A percentile compares a stretch with the other conserved stretches of the same genome.
These are phyloP conservation scores for Andrena minutula DNA, from an alignment of 2,888 invertebrate species.

Conservation along the genomic window DNA sequence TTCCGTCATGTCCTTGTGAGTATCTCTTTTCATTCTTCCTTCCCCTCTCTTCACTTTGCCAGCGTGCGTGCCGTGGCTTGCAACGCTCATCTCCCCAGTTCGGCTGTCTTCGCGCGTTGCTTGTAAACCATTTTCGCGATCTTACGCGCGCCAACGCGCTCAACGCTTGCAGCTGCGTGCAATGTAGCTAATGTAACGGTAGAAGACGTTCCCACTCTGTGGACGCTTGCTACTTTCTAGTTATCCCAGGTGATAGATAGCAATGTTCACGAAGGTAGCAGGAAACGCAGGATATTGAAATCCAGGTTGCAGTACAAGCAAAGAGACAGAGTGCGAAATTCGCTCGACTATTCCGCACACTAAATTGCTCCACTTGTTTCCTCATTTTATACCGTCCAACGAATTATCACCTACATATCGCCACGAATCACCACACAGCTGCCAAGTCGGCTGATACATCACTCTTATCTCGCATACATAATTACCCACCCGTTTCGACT, in stretches of 20 bases:
- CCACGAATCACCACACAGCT: no score
- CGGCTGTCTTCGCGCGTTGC: not conserved
- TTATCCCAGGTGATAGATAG: not conserved
- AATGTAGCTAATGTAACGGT: not conserved
- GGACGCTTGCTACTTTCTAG: not conserved
- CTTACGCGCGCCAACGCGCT: not conserved
- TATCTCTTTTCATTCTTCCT: conserved; percentile 67
- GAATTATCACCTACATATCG: no score
- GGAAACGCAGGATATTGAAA: no score
- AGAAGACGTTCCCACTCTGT: not conserved
- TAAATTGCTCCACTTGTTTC: no score
- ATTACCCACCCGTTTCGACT: no score
- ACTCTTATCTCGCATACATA: no score
- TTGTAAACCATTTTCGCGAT: conserved; percentile 13
- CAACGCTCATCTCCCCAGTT: conserved; percentile 70
- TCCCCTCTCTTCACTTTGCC: conserved; percentile 27
- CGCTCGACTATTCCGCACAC: no score
- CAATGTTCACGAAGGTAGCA: not conserved
- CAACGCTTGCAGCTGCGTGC: not conserved
- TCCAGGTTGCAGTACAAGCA: no score
- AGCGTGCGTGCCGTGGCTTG: conserved; percentile 74
- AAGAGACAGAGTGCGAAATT: no score
- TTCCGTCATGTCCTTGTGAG: conserved; percentile 88
- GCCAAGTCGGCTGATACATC: no score
- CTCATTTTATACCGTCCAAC: no score